Evolutionary conservation across 2,113 vertebrate species (phyloP).

Genomic region (Micronycteris hirsuta): DNA sequence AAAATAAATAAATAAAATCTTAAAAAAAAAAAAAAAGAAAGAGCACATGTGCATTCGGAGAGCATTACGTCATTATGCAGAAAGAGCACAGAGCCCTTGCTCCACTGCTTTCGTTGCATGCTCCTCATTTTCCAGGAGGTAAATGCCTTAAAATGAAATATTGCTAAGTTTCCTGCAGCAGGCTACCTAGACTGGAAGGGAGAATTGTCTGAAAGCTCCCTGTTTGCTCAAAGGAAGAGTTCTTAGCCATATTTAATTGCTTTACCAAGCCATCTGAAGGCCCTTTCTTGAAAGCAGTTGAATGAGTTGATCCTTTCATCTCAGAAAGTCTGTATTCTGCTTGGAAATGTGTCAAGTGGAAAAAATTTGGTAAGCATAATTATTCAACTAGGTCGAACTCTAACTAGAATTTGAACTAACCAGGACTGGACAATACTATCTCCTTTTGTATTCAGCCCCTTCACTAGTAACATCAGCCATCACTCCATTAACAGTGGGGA

Average conservation of each 20-base stretch:
- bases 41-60: neutral
- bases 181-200: neutral
- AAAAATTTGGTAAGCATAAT: neutral
- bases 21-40: too few relatives aligned
- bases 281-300: neutral
- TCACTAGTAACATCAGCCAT: neutral
- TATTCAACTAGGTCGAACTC: neutral
- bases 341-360: neutral
- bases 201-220: neutral
- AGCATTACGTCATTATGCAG: neutral
- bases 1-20: too few relatives aligned
- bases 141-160: neutral
- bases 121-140: neutral
- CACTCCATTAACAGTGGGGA: neutral
- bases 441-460: neutral
- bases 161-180: neutral
- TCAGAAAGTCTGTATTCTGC: neutral
- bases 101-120: neutral
- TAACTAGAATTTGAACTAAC: neutral
- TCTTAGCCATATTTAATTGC: neutral
- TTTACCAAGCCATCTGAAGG: neutral
- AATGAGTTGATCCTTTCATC: neutral
- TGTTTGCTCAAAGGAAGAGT: neutral
- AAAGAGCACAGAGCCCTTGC: neutral
- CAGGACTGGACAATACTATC: neutral